Evolutionary conservation across 2,797 vertebrate species (phyloP).

Genomic region (Prunella strophiata): DNA sequence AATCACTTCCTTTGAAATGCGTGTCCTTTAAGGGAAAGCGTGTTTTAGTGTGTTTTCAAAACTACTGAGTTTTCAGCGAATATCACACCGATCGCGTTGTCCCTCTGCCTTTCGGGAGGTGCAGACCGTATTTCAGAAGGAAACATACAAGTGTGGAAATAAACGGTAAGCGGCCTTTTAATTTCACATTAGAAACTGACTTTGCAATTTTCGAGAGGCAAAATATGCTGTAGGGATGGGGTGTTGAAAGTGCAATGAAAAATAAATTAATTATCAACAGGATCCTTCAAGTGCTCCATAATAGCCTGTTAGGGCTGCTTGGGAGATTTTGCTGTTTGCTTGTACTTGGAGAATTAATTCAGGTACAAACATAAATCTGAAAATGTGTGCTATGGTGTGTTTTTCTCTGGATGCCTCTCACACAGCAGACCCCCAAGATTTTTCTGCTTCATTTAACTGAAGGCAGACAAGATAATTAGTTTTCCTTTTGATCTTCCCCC

Average conservation of each 20-base stretch:
- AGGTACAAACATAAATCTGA: background rate
- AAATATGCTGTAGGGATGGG: fast-evolving
- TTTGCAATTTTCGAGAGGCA: background rate
- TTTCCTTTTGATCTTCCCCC: background rate
- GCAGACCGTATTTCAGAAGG: background rate
- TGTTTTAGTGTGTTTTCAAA: background rate
- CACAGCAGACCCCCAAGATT: background rate
- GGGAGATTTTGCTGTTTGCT: background rate
- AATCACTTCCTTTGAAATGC: background rate
- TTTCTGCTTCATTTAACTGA: background rate
- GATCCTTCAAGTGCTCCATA: background rate
- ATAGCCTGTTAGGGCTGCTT: background rate
- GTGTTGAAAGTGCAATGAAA: background rate
- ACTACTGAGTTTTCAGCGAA: background rate
- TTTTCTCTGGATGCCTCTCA: background rate
- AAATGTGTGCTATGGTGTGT: background rate
- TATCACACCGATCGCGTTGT: fast-evolving
- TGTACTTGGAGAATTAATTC: background rate
- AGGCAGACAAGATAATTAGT: background rate
- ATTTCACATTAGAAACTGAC: background rate
- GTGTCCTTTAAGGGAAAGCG: background rate
- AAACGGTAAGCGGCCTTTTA: background rate
- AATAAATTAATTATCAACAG: background rate
- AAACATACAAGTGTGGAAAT: background rate
- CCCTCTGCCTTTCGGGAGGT: background rate